phyloP scores from a whole-genome alignment of 2,113 vertebrate species.

The Ornithorhynchus anatinus region DNA sequence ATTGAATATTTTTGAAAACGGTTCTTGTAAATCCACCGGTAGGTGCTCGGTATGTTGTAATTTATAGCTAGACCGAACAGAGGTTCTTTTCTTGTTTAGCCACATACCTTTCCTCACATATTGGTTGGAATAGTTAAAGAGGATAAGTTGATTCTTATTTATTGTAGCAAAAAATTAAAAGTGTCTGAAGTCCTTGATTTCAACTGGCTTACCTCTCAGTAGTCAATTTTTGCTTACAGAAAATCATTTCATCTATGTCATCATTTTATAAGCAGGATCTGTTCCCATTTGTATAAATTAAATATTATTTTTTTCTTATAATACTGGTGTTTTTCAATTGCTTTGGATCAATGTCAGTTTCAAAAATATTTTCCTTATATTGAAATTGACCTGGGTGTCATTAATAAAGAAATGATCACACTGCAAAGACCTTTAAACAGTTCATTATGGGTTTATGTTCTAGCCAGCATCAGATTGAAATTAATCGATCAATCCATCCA shows the following conservation, averaged over 20 bases:
- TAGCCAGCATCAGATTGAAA: neutral
- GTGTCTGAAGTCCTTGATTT: slow-evolving; percentile 58
- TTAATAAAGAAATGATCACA: slow-evolving; percentile 39
- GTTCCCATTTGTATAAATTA: slow-evolving; percentile 45
- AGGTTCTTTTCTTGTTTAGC: slow-evolving; percentile 51
- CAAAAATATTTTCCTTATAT: slow-evolving; percentile 15
- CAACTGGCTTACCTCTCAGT: slow-evolving; percentile 37
- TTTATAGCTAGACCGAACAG: slow-evolving; percentile 46
- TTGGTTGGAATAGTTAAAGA: slow-evolving; percentile 68
- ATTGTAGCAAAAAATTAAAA: slow-evolving; percentile 53
- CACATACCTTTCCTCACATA: slow-evolving; percentile 46
- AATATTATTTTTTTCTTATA: slow-evolving; percentile 48
- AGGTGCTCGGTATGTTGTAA: slow-evolving; percentile 43
- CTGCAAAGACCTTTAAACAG: slow-evolving; percentile 14
- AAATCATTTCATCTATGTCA: slow-evolving; percentile 54
- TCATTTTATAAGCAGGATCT: slow-evolving; percentile 61
- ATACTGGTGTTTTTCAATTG: slow-evolving; percentile 40
- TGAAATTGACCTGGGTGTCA: slow-evolving; percentile 22
- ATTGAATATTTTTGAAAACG: slow-evolving; percentile 33
- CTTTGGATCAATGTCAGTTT: slow-evolving; percentile 50
- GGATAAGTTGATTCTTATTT: slow-evolving; percentile 54
- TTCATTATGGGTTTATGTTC: slow-evolving; percentile 8
- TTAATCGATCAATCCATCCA: too few relatives aligned
- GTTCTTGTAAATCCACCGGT: slow-evolving; percentile 42
- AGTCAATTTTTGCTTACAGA: slow-evolving; percentile 61